A percentile compares a stretch with the other conserved stretches of the same genome.
These are phyloP conservation scores for Aproaerema taeniolella DNA, from an alignment of 2,888 invertebrate genomes.

Conservation along the genomic window DNA sequence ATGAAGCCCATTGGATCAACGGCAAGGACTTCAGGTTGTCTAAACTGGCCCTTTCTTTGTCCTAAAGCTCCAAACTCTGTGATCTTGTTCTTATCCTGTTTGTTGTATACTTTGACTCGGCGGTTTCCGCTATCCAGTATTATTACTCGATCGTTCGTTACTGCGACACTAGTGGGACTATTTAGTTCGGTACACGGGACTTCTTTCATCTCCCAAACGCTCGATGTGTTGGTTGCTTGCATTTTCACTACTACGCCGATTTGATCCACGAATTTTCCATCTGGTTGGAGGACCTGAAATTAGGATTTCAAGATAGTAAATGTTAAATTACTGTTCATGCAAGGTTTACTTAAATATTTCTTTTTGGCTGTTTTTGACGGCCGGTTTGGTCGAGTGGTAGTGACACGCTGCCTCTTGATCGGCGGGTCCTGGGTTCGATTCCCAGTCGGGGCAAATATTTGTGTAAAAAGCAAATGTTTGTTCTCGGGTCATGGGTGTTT, in stretches of 20 bases:
- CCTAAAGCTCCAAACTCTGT: conserved; percentile 82
- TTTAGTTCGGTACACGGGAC: conserved; percentile 77
- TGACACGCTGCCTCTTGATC: too few relatives aligned
- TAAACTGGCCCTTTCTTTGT: conserved; percentile 81
- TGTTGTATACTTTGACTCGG: conserved; percentile 79
- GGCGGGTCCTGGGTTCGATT: too few relatives aligned
- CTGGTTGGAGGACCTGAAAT: conserved; percentile 68
- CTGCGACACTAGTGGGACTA: conserved; percentile 83
- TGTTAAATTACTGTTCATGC: too few relatives aligned
- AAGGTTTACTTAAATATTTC: too few relatives aligned
- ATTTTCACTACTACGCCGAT: conserved; percentile 72
- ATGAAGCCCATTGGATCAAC: conserved; percentile 86
- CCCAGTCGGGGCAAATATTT: too few relatives aligned
- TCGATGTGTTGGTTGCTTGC: conserved; percentile 39
- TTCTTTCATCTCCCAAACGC: conserved; percentile 51
- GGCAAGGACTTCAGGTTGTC: conserved; percentile 84
- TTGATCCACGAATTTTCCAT: conserved; percentile 79
- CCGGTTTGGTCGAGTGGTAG: too few relatives aligned
- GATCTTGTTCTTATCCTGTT: conserved; percentile 70
- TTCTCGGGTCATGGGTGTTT: too few relatives aligned
- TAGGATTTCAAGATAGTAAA: too few relatives aligned
- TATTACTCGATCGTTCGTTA: conserved; percentile 71
- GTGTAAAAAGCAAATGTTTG: too few relatives aligned
- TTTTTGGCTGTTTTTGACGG: too few relatives aligned
- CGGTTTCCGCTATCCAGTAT: conserved; percentile 85